Evolutionary conservation across 2,888 invertebrate species (phyloP).

Genomic region (Eupeodes luniger): DNA sequence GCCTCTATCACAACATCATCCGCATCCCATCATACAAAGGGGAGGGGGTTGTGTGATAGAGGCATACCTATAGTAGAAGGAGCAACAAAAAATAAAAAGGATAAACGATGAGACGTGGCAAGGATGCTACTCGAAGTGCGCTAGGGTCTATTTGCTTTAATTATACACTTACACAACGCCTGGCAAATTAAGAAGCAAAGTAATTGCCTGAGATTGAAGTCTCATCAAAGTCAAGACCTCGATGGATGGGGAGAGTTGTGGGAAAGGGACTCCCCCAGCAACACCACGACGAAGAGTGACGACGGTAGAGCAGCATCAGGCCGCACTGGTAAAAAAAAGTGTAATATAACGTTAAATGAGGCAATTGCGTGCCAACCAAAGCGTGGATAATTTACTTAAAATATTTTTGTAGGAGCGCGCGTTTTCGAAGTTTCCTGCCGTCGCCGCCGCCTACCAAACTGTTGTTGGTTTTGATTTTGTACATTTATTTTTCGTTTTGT

Average conservation of each 20-base stretch:
- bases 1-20: background rate
- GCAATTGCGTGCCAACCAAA: constrained; percentile 71
- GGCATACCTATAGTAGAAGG: constrained; percentile 12
- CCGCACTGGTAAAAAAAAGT: constrained; percentile 6
- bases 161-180: constrained; percentile 73
- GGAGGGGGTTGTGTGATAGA: background rate
- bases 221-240: constrained; percentile 72
- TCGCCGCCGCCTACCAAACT: constrained; percentile 2
- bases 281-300: background rate
- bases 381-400: constrained; percentile 75
- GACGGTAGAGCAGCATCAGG: background rate
- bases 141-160: constrained; percentile 74
- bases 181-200: constrained; percentile 75
- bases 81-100: constrained; percentile 37
- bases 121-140: constrained; percentile 55
- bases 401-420: constrained; percentile 60
- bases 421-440: constrained; percentile 39
- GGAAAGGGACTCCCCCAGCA: background rate
- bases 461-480: constrained; percentile 1
- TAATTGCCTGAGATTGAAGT: constrained; percentile 76
- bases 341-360: constrained; percentile 60
- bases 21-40: background rate
- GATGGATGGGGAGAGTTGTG: background rate
- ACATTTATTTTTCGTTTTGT: constrained; percentile 5
- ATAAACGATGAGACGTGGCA: constrained; percentile 56